Conservation (phyloP, 1,140 invertebrate genomes). For the Apocrypta bakeri region DNA sequence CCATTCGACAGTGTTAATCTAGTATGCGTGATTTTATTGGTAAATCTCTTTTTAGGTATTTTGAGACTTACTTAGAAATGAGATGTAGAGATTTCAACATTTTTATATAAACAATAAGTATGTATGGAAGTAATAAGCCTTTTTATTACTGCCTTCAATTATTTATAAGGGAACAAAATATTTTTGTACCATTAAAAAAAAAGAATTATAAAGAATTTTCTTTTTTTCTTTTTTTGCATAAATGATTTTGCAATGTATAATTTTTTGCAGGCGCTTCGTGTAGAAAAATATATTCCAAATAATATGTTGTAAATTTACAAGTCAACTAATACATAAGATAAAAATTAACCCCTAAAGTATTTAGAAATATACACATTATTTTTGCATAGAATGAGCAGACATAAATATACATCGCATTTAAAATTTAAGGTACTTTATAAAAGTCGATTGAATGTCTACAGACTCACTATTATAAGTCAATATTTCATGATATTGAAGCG, state of each 20-base stretch:
- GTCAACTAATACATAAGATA: constrained; percentile 56
- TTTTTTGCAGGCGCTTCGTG: background rate
- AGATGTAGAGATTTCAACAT: background rate
- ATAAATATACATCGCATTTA: constrained; percentile 45
- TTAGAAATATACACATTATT: constrained; percentile 41
- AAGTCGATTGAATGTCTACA: constrained; percentile 40
- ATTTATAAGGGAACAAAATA: background rate
- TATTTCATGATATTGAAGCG: constrained; percentile 36
- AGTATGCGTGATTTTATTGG: too few relatives aligned
- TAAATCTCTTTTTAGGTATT: too few relatives aligned
- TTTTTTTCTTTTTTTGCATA: background rate
- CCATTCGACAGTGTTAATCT: too few relatives aligned
- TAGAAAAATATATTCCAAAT: background rate
- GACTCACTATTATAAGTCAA: constrained; percentile 41
- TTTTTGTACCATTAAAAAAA: too few relatives aligned
- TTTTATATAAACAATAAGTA: background rate
- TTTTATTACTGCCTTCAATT: background rate
- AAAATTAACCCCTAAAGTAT: constrained; percentile 55
- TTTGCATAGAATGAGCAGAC: constrained; percentile 19
- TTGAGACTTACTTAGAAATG: too few relatives aligned
- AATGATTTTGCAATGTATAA: background rate
- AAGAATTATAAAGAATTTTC: background rate
- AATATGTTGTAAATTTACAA: background rate
- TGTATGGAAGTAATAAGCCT: background rate
- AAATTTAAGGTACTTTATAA: constrained; percentile 50